These are phyloP conservation scores for Drosophila ironensis DNA, from an alignment of 1,140 invertebrate species.

Conservation along the genomic window DNA sequence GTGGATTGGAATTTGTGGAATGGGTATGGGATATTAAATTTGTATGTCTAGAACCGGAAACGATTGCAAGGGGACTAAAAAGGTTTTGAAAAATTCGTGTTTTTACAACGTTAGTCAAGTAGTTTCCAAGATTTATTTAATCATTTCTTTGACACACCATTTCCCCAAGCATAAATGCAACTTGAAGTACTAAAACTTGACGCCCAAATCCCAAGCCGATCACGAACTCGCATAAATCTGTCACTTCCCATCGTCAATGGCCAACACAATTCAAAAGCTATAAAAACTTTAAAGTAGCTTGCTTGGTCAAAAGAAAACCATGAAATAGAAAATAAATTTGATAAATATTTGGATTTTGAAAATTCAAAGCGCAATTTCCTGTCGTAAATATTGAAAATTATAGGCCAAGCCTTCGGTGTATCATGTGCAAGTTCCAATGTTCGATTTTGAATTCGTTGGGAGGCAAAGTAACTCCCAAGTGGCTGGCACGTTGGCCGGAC, in stretches of 20 bases:
- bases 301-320: slow-evolving; percentile 27
- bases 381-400: slow-evolving; percentile 73
- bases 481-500: slow-evolving; percentile 31
- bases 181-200: slow-evolving; percentile 2
- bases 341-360: slow-evolving; percentile 40
- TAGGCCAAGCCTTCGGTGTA: slow-evolving; percentile 61
- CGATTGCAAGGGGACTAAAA: background rate
- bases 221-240: slow-evolving; percentile 68
- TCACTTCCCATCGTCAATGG: slow-evolving; percentile 44
- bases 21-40: slow-evolving; percentile 1
- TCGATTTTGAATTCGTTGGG: too few relatives aligned
- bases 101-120: background rate
- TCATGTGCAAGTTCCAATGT: slow-evolving; percentile 1
- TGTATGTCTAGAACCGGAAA: slow-evolving; percentile 5
- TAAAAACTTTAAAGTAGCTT: slow-evolving; percentile 39
- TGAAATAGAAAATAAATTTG: slow-evolving; percentile 44
- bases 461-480: background rate
- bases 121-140: background rate
- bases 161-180: background rate
- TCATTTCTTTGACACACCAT: background rate
- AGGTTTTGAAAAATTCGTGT: background rate
- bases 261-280: slow-evolving; percentile 48
- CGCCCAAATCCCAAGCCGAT: slow-evolving; percentile 1
- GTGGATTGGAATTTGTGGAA: slow-evolving; percentile 25
- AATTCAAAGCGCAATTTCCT: slow-evolving; percentile 76